Base-by-base conservation (phyloP, 2,797 vertebrate species). In the Cirrhinus molitorella region DNA sequence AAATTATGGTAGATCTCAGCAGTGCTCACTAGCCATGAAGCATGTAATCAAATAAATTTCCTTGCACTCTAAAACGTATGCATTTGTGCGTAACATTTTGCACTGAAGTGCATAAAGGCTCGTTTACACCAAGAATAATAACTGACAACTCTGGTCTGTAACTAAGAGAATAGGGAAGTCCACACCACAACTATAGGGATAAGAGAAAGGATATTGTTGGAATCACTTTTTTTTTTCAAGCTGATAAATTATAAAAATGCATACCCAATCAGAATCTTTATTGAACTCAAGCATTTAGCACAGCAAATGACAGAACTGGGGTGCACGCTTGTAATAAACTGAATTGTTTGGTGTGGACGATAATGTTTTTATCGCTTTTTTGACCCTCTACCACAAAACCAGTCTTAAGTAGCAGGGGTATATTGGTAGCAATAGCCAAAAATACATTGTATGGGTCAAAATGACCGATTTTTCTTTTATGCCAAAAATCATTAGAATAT, bases 21-120 rank as follows among this genome's bases (percentile, higher is more conserved):
- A 53, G 28, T n/a, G 28, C 25, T 12, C 17, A 14, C 47, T 72
- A 49, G 47, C n/a, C 13, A 40, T 40, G 53, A 57, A 75, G 13
- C 73, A 43, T 57, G 53, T 75, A 40, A 75, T 75, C n/a, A 73
- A 53, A 34, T 53, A 51, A 53, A 19, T 73, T 73, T 31, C 17
- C 17, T 10, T n/a, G 51, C 11, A n/a, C 73, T 40, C 51, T 75
- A 34, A 59, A 59, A 75, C 21, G 21, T 51, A 14, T 14, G 21
- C 13, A 21, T 53, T 73, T 73, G 25, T 43, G 40, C 40, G 10
- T 43, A 43, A 43, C 8, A 43, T 43, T 63, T 40, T 31, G 25
- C 10, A 19, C 16, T 51, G 25, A 21, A 51, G 70, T 14, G 13
- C 10, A n/a, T 34, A n/a, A 73, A 51, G 3, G 17, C 17, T 49